Base-by-base conservation (phyloP, 1,140 invertebrate species). In the Holotrichia oblita region DNA sequence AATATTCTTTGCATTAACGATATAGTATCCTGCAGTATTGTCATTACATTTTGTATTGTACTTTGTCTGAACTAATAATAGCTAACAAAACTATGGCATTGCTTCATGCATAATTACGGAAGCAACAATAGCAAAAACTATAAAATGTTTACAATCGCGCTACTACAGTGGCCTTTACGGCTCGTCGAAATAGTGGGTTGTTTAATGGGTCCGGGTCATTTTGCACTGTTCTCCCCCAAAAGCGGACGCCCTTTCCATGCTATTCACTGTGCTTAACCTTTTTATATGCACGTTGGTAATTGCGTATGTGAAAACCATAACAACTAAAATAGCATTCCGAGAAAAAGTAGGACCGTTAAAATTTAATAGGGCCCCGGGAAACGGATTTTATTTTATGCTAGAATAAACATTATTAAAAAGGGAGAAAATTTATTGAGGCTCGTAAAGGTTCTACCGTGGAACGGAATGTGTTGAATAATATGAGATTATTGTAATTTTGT, bases 381-480 rank as follows among this genome's bases (percentile, higher is more conserved):
- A 22, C 61, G 61, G 61, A 69, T 69, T 69, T 69, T 69, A 69
- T 69, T 69, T 69, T 69, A 69, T 69, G 61, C 61, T 20, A 69
- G 61, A 69, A 69, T 69, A 69, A 69, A 69, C 61, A 69, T 69
- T 69, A 69, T 69, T 69, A 69, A 69, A 69, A 69, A 69, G 61
- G 61, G 61, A 69, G 61, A 34, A 69, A 69, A 69, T 69, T 69
- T 69, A 69, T 69, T 69, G 61, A 8, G 61, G 4, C 61, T 69
- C 61, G 22, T 69, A 69, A 69, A 69, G 61, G 14, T 14, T 55
- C n/a, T 17, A 17, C 22, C 22, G 8, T 12, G 61, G 8, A 69
- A 69, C 48, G 61, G 61, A 22, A 69, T 69, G 61, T 69, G 27
- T 22, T 9, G 61, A 14, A 69, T 69, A 69, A 69, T 24, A 20